Percentiles rank a stretch among this genome's conserved stretches.
These are phyloP conservation scores for Lymantria monacha DNA, from an alignment of 2,888 invertebrate genomes.

Conservation along the genomic window DNA sequence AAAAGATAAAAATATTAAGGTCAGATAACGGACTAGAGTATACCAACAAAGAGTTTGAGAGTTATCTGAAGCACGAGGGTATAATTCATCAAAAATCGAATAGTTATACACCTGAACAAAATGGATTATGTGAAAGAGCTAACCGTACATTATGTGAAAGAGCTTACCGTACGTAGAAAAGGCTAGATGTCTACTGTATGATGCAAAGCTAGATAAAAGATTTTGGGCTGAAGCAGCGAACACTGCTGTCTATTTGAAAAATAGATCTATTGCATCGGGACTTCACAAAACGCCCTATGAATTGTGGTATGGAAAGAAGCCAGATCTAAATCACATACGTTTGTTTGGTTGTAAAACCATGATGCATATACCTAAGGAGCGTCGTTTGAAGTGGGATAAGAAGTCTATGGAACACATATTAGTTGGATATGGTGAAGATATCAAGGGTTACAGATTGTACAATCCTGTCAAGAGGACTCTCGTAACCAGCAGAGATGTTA, in stretches of 20 bases:
- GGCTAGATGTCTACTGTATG: constrained; percentile 12
- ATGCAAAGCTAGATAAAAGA: constrained; percentile 8
- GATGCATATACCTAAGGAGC: too few relatives aligned
- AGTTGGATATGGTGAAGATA: background rate
- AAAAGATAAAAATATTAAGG: constrained; percentile 16
- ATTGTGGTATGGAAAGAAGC: too few relatives aligned
- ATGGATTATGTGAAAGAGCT: constrained; percentile 8
- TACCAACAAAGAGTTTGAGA: constrained; percentile 18
- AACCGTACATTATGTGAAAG: constrained; percentile 10
- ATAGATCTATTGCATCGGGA: too few relatives aligned
- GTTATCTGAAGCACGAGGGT: constrained; percentile 15
- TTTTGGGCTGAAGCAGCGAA: too few relatives aligned
- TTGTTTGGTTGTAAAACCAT: too few relatives aligned
- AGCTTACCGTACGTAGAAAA: too few relatives aligned
- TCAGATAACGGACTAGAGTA: constrained; percentile 26
- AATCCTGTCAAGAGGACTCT: too few relatives aligned
- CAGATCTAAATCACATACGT: too few relatives aligned
- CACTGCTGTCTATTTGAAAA: constrained; percentile 1
- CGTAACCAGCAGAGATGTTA: constrained; percentile 4
- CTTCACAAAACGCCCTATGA: constrained; percentile 3
- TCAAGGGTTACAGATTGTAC: too few relatives aligned
- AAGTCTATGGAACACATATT: background rate
- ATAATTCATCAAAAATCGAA: constrained; percentile 5
- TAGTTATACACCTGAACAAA: constrained; percentile 12
- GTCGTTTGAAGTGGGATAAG: background rate